Evolutionary conservation across 2,797 vertebrate genomes (phyloP).

Genomic region (Sebastes vulpes): DNA sequence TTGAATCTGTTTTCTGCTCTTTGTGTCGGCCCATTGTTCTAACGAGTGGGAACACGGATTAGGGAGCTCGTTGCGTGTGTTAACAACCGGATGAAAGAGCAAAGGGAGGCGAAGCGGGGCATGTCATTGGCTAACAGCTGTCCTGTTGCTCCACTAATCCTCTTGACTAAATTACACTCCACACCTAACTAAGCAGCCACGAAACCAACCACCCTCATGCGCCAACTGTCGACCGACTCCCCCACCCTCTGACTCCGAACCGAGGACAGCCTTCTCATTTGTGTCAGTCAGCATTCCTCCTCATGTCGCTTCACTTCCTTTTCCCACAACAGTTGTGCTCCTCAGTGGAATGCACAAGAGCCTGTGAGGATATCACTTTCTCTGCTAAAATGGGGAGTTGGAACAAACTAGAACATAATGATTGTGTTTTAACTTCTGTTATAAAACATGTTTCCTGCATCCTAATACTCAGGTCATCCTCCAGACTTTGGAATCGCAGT

Average conservation of each 20-base stretch:
- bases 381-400: conserved; percentile 11
- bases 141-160: conserved; percentile 84
- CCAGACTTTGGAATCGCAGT: conserved; percentile 59
- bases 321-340: conserved; percentile 78
- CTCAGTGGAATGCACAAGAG: conserved; percentile 47
- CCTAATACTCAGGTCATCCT: conserved; percentile 39
- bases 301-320: conserved; percentile 69
- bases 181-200: conserved; percentile 83
- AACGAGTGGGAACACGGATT: conserved; percentile 84
- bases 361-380: conserved; percentile 56
- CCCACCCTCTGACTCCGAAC: conserved; percentile 57
- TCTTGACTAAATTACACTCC: conserved; percentile 86
- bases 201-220: conserved; percentile 74
- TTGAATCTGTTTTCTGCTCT: conserved; percentile 73
- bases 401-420: neutral
- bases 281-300: conserved; percentile 83
- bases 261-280: conserved; percentile 83
- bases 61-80: conserved; percentile 80
- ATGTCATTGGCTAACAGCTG: conserved; percentile 85
- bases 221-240: conserved; percentile 78
- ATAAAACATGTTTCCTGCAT: conserved; percentile 49
- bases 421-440: conserved; percentile 1
- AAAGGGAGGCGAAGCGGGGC: conserved; percentile 69
- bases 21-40: conserved; percentile 80
- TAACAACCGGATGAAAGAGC: conserved; percentile 85